These are phyloP conservation scores for Apodemia mormo DNA, from an alignment of 2,888 invertebrate species.

Conservation along the genomic window DNA sequence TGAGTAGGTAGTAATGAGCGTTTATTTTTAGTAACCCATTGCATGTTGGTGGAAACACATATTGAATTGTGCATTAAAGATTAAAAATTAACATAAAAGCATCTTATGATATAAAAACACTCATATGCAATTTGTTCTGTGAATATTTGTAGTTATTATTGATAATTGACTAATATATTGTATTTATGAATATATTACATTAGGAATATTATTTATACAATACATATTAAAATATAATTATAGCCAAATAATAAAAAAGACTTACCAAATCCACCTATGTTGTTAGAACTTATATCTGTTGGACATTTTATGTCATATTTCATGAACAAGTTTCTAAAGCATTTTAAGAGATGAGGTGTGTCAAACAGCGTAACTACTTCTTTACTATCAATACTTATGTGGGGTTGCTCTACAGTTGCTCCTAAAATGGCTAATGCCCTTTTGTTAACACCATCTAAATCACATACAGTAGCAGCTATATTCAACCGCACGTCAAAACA, in stretches of 20 bases:
- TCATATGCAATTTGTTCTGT: too few relatives aligned
- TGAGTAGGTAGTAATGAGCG: too few relatives aligned
- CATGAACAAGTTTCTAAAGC: constrained; percentile 11
- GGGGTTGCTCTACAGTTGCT: constrained; percentile 5
- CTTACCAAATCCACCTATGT: not conserved
- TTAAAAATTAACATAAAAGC: too few relatives aligned
- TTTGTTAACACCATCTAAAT: constrained; percentile 11
- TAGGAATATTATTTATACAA: too few relatives aligned
- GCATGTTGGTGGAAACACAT: too few relatives aligned
- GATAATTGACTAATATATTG: too few relatives aligned
- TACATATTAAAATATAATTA: too few relatives aligned
- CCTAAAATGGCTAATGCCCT: not conserved
- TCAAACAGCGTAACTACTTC: constrained; percentile 7
- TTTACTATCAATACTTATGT: not conserved
- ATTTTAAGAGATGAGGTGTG: constrained; percentile 13
- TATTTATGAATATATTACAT: too few relatives aligned
- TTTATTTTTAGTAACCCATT: too few relatives aligned
- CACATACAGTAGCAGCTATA: constrained; percentile 10
- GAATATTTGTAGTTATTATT: too few relatives aligned
- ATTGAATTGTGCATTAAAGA: too few relatives aligned
- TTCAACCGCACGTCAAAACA: not conserved
- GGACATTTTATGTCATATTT: constrained; percentile 13
- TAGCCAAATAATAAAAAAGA: not conserved
- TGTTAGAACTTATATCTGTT: not conserved
- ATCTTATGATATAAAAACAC: too few relatives aligned